phyloP scores from a whole-genome alignment of 2,888 invertebrate genomes.

The Hanleya hanleyi region DNA sequence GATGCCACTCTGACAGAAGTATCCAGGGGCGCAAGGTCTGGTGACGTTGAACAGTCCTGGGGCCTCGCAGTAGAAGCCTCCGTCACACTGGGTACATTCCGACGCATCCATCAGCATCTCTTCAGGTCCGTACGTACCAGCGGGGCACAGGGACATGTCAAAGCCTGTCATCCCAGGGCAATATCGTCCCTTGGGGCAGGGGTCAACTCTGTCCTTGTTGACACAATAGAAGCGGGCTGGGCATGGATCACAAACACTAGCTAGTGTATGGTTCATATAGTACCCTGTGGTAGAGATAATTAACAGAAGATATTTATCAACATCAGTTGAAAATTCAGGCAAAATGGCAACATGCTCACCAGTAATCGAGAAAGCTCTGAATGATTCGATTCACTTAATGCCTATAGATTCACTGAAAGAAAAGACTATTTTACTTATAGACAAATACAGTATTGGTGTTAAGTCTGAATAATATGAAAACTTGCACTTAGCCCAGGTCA shows the following conservation, averaged over 20 bases:
- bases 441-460: no score
- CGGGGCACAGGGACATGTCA: conserved; percentile 61
- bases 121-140: conserved; percentile 63
- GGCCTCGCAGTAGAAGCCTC: conserved; percentile 57
- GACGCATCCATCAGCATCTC: conserved; percentile 46
- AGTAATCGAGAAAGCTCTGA: no score
- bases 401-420: no score
- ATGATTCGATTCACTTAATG: no score
- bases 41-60: conserved; percentile 50
- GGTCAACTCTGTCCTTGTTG: conserved; percentile 61
- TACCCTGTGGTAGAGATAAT: no score
- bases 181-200: conserved; percentile 64
- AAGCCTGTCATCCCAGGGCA: conserved; percentile 67
- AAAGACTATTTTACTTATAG: no score
- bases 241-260: conserved; percentile 62
- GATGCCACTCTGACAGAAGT: conserved; percentile 62
- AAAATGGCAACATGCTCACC: no score
- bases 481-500: no score
- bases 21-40: conserved; percentile 55
- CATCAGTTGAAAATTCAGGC: no score
- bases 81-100: conserved; percentile 61
- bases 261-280: conserved; percentile 69
- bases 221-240: conserved; percentile 68
- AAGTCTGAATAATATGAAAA: no score
- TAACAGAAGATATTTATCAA: no score